Conservation (phyloP, 2,888 invertebrate genomes). For the Thecocarcelia acutangulata region DNA sequence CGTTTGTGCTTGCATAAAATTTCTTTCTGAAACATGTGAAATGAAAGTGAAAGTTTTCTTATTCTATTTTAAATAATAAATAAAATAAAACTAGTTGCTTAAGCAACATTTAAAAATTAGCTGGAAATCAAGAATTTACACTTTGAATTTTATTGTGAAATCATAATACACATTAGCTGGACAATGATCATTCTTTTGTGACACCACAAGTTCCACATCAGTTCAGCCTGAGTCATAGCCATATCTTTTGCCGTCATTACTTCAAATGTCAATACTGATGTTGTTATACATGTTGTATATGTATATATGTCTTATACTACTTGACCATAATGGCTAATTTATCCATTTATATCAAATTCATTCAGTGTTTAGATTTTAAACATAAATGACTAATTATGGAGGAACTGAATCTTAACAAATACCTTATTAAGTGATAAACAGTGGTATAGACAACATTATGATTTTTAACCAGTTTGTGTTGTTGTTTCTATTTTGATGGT, state of each 20-base stretch:
- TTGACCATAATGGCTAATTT: constrained; percentile 58
- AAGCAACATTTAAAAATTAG: constrained; percentile 6
- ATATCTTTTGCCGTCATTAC: constrained; percentile 16
- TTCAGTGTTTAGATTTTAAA: constrained; percentile 68
- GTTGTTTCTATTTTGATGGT: constrained; percentile 25
- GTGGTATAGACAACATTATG: constrained; percentile 27
- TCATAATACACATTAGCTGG: constrained; percentile 59
- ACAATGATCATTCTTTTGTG: constrained; percentile 89
- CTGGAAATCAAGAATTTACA: constrained; percentile 51
- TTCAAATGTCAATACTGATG: not conserved
- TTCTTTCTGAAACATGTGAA: constrained; percentile 37
- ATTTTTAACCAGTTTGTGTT: constrained; percentile 37
- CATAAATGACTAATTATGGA: constrained; percentile 72
- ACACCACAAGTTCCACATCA: constrained; percentile 83
- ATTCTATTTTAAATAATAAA: constrained; percentile 51
- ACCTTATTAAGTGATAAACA: constrained; percentile 52
- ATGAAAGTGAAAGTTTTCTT: constrained; percentile 67
- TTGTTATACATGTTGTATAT: constrained; percentile 22
- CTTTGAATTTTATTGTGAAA: constrained; percentile 40
- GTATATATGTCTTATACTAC: constrained; percentile 18
- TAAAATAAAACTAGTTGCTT: not conserved
- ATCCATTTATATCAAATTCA: constrained; percentile 68
- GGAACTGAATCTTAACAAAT: constrained; percentile 68
- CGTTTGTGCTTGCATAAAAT: not conserved
- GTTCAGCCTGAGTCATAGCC: constrained; percentile 71